Evolutionary conservation across 1,140 invertebrate genomes (phyloP).

Genomic region (Yoshiicerus persimilis): DNA sequence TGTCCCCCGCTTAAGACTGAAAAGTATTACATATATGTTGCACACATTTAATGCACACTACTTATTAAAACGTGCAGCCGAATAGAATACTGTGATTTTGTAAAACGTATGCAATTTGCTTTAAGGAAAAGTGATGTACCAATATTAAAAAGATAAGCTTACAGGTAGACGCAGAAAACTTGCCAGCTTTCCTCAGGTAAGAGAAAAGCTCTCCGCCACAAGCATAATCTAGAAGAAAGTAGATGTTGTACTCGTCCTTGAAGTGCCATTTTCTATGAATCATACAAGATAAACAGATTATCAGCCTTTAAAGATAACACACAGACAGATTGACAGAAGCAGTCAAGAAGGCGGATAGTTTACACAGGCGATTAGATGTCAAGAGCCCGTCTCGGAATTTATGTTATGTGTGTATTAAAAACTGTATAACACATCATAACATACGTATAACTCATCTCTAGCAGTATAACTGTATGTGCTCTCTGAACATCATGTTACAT

Average conservation of each 20-base stretch:
- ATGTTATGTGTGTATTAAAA: not conserved
- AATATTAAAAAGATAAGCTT: slow-evolving; percentile 48
- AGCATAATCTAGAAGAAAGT: slow-evolving; percentile 93
- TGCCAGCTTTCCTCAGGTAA: slow-evolving; percentile 85
- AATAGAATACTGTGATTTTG: too few relatives aligned
- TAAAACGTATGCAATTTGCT: too few relatives aligned
- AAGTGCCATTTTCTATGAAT: slow-evolving; percentile 79
- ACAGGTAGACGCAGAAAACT: slow-evolving; percentile 81
- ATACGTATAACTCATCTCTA: not conserved
- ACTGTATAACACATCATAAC: not conserved
- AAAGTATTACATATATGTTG: too few relatives aligned
- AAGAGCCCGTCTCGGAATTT: not conserved
- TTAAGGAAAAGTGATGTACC: too few relatives aligned
- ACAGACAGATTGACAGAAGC: not conserved
- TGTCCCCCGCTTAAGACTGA: too few relatives aligned
- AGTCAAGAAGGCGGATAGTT: not conserved
- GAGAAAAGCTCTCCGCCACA: slow-evolving; percentile 94
- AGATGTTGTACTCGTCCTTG: slow-evolving; percentile 83
- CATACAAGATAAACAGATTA: not conserved
- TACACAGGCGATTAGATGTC: not conserved
- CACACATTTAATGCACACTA: too few relatives aligned
- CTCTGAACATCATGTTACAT: not conserved
- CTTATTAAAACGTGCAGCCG: too few relatives aligned
- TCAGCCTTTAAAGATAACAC: not conserved
- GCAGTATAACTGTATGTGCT: too few relatives aligned